Percentiles rank a stretch among this genome's conserved stretches.
Evolutionary conservation across 1,140 invertebrate genomes (phyloP).

Genomic region (Drosophila tropicalis): DNA sequence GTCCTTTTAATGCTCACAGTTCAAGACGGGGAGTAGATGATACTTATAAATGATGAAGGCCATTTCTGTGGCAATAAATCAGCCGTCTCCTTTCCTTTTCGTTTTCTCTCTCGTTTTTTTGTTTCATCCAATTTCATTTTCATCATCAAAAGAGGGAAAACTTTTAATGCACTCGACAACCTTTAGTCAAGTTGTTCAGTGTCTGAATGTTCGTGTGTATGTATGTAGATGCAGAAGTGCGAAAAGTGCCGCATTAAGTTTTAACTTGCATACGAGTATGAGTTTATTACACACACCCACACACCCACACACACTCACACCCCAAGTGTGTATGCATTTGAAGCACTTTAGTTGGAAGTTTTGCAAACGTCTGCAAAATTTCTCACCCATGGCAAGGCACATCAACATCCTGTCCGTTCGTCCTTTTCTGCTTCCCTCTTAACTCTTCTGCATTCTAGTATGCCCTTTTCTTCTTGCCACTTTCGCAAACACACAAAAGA

Average conservation of each 20-base stretch:
- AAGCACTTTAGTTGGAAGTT: slow-evolving; percentile 5
- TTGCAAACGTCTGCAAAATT: slow-evolving; percentile 11
- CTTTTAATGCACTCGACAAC: slow-evolving; percentile 43
- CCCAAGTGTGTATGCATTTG: neutral
- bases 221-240: slow-evolving; percentile 22
- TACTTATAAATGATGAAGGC: slow-evolving; percentile 5
- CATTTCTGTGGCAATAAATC: slow-evolving; percentile 30
- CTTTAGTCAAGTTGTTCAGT: slow-evolving; percentile 18
- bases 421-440: no score
- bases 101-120: neutral
- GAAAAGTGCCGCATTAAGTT: slow-evolving; percentile 34
- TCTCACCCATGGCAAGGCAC: slow-evolving; percentile 1
- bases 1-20: slow-evolving; percentile 22
- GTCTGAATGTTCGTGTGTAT: no score
- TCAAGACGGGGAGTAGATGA: neutral
- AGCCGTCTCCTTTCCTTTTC: neutral
- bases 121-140: neutral
- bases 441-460: no score
- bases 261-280: slow-evolving; percentile 10
- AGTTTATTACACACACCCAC: neutral
- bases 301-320: neutral
- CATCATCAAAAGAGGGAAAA: slow-evolving; percentile 12
- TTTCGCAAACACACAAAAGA: neutral
- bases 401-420: neutral
- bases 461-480: neutral